Evolutionary conservation across 2,113 vertebrate genomes (phyloP), one percentile per base, ranked within the genome.

Genomic region (Rissa tridactyla): DNA sequence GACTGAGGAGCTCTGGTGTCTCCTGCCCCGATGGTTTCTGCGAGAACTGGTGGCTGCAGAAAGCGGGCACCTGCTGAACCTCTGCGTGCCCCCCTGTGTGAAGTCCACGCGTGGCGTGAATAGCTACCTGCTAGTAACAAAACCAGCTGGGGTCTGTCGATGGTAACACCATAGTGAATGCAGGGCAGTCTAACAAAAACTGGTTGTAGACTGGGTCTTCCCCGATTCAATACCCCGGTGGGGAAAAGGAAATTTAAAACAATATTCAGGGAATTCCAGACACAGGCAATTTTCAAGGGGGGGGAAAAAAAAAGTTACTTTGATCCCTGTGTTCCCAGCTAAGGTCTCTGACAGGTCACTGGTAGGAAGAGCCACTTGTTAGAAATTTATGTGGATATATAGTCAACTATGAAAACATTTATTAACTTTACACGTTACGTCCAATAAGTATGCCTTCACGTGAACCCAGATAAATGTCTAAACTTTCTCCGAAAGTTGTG

Each of bases 71-170:
- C 25, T 40, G 29, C 29, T 47, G 57, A 82, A 36, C 12, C 58
- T 54, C 17, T 27, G 0, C 0, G 2, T 47, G 12, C 6, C 13
- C 3, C 22, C 38, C 17, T 6, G 23, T 34, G 30, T 47, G 51
- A 60, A 36, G 29, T 36, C 62, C 30, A 4, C 1, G 17, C 0
- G 2, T 29, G 22, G 30, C 15, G 26, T 44, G 40, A 55, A 14
- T 32, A 11, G 19, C 29, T 62, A 44, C 16, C 30, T 72, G 32
- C 58, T 32, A 26, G 26, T 30, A 68, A 44, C 23, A 11, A 32
- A 60, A 34, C 8, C 3, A 38, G 25, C 23, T 78, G 0, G 1
- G 58, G 52, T 49, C 58, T 38, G 9, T 34, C 1, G 1, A 4
- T 32, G 36, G 11, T 40, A 40, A 42, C 65, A 62, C 15, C 47